Conservation (phyloP, 37 sponge, comb jelly and placozoan genomes). For the Hexactinellida sp. region DNA sequence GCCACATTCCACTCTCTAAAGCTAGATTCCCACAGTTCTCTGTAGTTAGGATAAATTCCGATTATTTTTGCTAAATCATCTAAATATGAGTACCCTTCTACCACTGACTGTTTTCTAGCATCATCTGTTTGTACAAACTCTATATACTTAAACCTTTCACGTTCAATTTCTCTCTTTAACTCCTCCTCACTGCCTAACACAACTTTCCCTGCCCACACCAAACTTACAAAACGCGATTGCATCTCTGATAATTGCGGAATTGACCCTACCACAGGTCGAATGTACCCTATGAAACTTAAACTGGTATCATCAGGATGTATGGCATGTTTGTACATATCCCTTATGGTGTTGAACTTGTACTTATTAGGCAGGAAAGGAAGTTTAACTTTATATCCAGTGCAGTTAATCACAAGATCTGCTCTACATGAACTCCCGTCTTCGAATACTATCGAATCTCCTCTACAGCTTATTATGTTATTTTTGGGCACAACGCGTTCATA, state of each 20-base stretch:
- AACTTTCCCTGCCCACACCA: neutral
- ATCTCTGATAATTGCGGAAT: neutral
- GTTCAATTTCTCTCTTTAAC: neutral
- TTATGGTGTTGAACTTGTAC: neutral
- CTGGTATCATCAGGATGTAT: neutral
- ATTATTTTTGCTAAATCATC: neutral
- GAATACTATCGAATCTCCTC: neutral
- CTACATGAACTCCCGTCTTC: neutral
- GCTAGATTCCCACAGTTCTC: conserved; percentile 42
- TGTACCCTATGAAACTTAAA: neutral
- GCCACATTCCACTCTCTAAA: conserved; percentile 47
- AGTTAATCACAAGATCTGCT: neutral
- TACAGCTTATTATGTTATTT: neutral
- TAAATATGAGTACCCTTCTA: neutral
- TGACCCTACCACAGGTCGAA: neutral
- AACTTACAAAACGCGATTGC: neutral
- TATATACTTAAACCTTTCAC: neutral
- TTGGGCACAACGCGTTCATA: neutral
- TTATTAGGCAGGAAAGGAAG: neutral
- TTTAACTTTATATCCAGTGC: neutral
- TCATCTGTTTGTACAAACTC: neutral
- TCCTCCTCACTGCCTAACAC: neutral
- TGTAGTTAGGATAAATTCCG: conserved; percentile 58
- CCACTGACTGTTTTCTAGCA: neutral
- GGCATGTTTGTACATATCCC: neutral